A percentile compares a stretch with the other conserved stretches of the same genome.
These are phyloP conservation scores for Drosophila fungiperda DNA, from an alignment of 2,888 invertebrate species.

Conservation along the genomic window DNA sequence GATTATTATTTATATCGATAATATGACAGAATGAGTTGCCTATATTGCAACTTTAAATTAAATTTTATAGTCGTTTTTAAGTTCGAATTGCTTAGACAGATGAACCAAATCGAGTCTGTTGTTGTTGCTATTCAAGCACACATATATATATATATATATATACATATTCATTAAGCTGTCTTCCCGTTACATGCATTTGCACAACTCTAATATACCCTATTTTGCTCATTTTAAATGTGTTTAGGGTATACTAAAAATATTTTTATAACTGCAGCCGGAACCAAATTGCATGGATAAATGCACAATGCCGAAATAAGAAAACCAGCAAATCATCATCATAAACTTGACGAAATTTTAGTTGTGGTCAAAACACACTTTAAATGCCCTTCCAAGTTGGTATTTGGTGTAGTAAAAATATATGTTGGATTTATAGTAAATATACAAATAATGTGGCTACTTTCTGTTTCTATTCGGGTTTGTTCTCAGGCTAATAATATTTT, in stretches of 20 bases:
- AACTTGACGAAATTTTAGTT: not conserved
- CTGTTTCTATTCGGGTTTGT: not conserved
- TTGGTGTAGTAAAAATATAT: not conserved
- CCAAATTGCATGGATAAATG: conserved; percentile 1
- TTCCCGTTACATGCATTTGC: not conserved
- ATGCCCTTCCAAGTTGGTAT: not conserved
- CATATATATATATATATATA: not conserved
- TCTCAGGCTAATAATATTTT: not conserved
- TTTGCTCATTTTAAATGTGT: not conserved
- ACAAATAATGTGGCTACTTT: too few relatives aligned
- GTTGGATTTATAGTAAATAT: not conserved
- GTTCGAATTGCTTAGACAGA: too few relatives aligned
- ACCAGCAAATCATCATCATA: not conserved
- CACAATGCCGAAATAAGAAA: conserved; percentile 2
- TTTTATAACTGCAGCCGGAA: conserved; percentile 1
- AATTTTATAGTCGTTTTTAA: not conserved
- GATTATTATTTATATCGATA: not conserved
- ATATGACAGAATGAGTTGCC: not conserved
- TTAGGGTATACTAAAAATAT: not conserved
- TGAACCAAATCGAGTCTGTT: not conserved
- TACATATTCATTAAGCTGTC: not conserved
- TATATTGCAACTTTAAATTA: not conserved
- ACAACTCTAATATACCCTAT: not conserved
- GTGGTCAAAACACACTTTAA: not conserved
- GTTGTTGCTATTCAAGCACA: not conserved